Base-by-base conservation (phyloP, 53 echinoderm and acorn worm species). In the Zoroaster sp. region DNA sequence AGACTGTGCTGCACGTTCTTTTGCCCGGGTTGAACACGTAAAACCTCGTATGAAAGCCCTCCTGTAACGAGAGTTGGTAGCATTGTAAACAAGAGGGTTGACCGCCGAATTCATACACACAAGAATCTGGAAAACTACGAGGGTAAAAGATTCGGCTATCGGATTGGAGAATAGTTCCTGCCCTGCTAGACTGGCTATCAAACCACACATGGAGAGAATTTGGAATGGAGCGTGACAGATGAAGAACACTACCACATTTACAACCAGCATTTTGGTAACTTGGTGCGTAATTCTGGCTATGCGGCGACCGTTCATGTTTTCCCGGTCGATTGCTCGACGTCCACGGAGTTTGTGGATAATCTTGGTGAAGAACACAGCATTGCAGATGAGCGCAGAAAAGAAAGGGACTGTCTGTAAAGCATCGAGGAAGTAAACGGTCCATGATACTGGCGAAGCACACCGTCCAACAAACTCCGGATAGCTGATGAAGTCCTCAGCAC, bases 311-410 rank as follows among this genome's bases (percentile, higher is more conserved):
- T 40, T 15, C 35, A 47, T 38, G 47, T 69, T 36, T 23, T 32
- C 42, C 21, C 70, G 71, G 45, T 85, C 71, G 3, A 71, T 30
- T 15, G 17, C 38, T 1, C 69, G 32, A 6, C 85, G 36, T 5
- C 85, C 6, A 13, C 71, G 79, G 70, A 89, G 89, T 13, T 89
- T 74, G 13, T 38, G 78, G 69, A 89, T 39, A 15, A 89, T 89
- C 32, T 55, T 68, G 8, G 70, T 69, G 20, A 78, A 89, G 49
- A 89, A 69, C 13, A 89, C 52, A 13, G 69, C 72, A 41, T 78
- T 89, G 53, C 78, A 89, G 40, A 89, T 47, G 10, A 89, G 68
- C 11, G 79, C 78, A 28, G 53, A 14, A 15, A 72, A 69, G 40
- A 89, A 89, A 15, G 89, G 89, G 1, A 89, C 41, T 7, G 54